Base-by-base conservation (phyloP, 2,797 vertebrate species). In the Odontamblyopus lacepedii region DNA sequence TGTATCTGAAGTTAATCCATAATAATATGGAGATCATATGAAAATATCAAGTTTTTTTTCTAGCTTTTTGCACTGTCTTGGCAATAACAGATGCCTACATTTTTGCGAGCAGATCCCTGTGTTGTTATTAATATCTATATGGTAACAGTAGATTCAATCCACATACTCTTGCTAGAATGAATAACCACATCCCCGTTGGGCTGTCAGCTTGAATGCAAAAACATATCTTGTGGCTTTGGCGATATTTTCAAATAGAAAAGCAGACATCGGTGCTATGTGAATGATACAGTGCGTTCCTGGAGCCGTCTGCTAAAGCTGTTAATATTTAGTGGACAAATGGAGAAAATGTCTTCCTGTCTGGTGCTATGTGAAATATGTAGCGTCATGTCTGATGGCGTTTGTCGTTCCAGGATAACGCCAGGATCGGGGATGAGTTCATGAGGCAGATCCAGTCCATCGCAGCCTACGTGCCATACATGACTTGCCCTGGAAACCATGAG, bases 401-500 rank as follows among this genome's bases (percentile, higher is more conserved):
- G 19, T n/a, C 62, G 16, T 84, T 84, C 1, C 80, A 97, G 95
- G 93, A 95, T 79, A 94, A 97, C 0, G 95, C 92, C 63, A 91
- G 85, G 3, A 93, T 97, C 0, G 96, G 96, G 35, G 96, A 97
- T 29, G 94, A 93, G 84, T 97, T 97, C 84, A 97, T 97, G 96
- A 90, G 91, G 68, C 94, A 95, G 89, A 94, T 96, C 1, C 93
- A 97, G 79, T 93, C 96, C 0, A 94, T 97, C 38, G 96, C 96
- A 0, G 95, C 96, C 71, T 95, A 94, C 18, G 90, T 96, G 56
- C 96, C 96, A 0, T 97, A 97, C 77, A 97, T 97, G 96, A 97
- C 96, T 3, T 96, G 96, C 72, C 96, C 96, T 0, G 96, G 96
- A 65, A 97, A 97, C 84, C 96, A 97, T 0, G 95, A 97, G 60